A percentile compares a stretch with the other conserved stretches of the same genome.
Conservation (phyloP, 2,888 invertebrate genomes). For the Leucania comma region DNA sequence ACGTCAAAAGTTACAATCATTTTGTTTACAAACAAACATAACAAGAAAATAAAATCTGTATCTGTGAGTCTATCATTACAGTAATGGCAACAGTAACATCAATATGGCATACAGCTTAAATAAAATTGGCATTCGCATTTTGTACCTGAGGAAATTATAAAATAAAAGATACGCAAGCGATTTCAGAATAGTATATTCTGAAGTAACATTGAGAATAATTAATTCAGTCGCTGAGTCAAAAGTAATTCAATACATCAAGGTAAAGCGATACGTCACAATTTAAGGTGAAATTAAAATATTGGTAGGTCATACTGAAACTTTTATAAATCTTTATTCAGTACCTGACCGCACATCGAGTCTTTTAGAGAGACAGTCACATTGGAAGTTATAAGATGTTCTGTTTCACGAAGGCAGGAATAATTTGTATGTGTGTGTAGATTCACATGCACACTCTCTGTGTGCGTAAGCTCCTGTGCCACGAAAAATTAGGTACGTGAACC, state of each 20-base stretch:
- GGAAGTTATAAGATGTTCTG: neutral
- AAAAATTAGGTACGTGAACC: too few relatives aligned
- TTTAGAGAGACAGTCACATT: neutral
- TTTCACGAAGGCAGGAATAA: too few relatives aligned
- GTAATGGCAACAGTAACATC: constrained; percentile 11
- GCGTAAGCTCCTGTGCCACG: too few relatives aligned
- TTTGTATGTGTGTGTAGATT: too few relatives aligned
- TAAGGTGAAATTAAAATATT: neutral
- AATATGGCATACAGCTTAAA: neutral
- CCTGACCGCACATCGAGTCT: neutral
- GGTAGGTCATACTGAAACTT: constrained; percentile 7
- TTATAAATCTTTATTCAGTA: neutral
- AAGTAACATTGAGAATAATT: neutral
- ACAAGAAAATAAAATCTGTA: neutral
- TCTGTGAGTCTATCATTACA: neutral
- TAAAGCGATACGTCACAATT: neutral
- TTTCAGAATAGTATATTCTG: neutral
- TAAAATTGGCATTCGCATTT: constrained; percentile 31
- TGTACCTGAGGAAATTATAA: neutral
- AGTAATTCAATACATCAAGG: neutral
- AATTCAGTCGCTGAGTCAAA: constrained; percentile 19
- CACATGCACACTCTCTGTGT: too few relatives aligned
- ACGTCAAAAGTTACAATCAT: constrained; percentile 44
- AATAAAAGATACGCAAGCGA: constrained; percentile 24
- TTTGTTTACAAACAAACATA: constrained; percentile 33